A percentile compares a stretch with the other conserved stretches of the same genome.
Evolutionary conservation across 2,113 vertebrate species (phyloP).

Genomic region (Percina caprodes): DNA sequence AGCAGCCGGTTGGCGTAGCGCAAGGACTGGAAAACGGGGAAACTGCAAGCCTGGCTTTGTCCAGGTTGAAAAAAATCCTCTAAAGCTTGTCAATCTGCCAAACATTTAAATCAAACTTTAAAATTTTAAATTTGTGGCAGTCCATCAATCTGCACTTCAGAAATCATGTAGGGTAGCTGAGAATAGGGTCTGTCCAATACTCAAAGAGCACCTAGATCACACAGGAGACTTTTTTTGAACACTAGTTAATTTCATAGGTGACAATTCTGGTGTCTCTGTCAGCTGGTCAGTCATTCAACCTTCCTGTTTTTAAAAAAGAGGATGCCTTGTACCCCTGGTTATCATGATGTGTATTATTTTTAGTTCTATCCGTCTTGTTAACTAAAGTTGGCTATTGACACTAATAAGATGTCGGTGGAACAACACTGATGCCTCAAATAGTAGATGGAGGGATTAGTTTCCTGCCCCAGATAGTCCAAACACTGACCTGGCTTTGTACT

Average conservation of each 20-base stretch:
- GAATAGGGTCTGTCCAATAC: too few species aligned
- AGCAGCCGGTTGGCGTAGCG: too few species aligned
- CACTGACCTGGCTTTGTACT: slow-evolving; percentile 16
- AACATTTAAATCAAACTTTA: background rate
- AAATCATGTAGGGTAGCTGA: background rate
- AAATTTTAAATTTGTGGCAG: background rate
- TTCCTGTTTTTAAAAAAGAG: background rate
- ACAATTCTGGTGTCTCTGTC: background rate
- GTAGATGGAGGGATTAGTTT: slow-evolving; percentile 17
- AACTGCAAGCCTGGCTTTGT: too few species aligned
- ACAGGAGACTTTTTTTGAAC: background rate
- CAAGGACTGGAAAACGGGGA: too few species aligned
- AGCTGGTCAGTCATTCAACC: background rate
- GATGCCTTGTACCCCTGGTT: background rate
- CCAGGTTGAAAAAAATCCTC: too few species aligned
- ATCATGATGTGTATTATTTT: background rate
- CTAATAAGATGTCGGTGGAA: background rate
- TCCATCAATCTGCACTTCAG: background rate
- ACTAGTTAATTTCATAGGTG: background rate
- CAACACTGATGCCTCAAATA: background rate
- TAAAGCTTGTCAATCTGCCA: too few species aligned
- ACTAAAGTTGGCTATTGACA: background rate
- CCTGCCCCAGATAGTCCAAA: slow-evolving; percentile 30
- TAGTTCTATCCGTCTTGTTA: background rate
- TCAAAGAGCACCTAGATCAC: background rate